Evolutionary conservation across 2,113 vertebrate genomes (phyloP), one percentile per base, ranked within the genome.

Genomic region (Mesocricetus auratus): DNA sequence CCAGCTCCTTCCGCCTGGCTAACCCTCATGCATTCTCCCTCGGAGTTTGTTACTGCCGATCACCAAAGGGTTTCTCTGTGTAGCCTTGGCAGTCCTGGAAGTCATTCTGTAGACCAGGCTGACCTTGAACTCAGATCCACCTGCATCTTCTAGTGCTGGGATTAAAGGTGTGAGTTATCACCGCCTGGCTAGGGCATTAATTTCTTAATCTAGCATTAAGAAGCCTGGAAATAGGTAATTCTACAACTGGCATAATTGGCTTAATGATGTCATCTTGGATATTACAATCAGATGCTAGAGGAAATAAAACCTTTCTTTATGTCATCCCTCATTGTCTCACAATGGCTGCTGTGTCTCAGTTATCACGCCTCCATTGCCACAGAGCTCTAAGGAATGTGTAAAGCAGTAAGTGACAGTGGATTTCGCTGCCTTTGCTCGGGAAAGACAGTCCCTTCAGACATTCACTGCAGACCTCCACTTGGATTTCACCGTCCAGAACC

Each of bases 371-470:
- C 78, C 45, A 24, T 11, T 7, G 29, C 7, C 22, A 10, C 24
- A 75, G 42, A 15, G 29, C 53, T 83, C 85, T 86, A 26, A 87
- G 68, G 36, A 19, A 16, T 42, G 31, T 33, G 24, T 71, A 36
- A 56, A 45, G 45, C 86, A 81, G 12, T 10, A 19, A 22, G 53
- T 1, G 9, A 47, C 56, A 26, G 56, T 75, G 4, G 9, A 19
- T 86, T 68, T 62, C 11, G 5, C 33, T 74, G 75, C 31, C 78
- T 82, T 89, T 86, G 50, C 77, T 92, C n/a, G 42, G 60, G 56
- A 45, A 91, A 89, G 58, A 95, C 12, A 17, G 5, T 74, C 53
- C 87, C 69, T 92, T 96, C 53, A 81, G 45, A 90, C 79, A 5
- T 58, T 66, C 21, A 68, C 21, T 92, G 50, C 58, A 91, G 66